These are phyloP conservation scores for Pterocles gutturalis DNA, from an alignment of 2,113 vertebrate genomes.

Conservation along the genomic window DNA sequence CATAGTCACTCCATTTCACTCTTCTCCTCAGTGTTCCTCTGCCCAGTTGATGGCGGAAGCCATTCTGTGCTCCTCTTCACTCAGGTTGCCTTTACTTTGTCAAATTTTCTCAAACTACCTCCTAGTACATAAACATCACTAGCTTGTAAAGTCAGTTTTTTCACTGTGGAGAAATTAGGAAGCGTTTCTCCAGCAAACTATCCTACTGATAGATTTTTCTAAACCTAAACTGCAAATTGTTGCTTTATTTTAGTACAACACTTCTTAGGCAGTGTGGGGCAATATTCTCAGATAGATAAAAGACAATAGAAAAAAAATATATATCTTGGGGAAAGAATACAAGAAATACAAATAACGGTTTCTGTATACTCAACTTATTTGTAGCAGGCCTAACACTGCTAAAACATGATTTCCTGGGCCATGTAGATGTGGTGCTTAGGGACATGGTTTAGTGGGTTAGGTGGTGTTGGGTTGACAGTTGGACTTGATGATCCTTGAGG, in stretches of 20 bases:
- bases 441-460: too few relatives aligned
- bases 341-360: neutral
- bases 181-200: neutral
- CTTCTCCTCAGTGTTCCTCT: neutral
- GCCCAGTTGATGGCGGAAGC: neutral
- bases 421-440: too few relatives aligned
- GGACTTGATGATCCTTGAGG: too few relatives aligned
- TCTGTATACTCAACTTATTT: neutral
- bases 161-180: neutral
- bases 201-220: neutral
- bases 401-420: neutral
- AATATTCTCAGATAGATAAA: neutral
- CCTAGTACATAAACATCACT: neutral
- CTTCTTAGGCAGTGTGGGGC: neutral
- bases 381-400: neutral
- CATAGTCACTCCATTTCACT: neutral
- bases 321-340: neutral
- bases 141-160: neutral
- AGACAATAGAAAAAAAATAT: neutral
- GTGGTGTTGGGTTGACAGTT: too few relatives aligned
- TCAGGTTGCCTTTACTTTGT: neutral
- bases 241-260: neutral
- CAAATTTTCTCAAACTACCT: neutral
- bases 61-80: neutral
- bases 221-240: neutral